Conservation (phyloP, 2,797 vertebrate species). For the Linurgus olivaceus region DNA sequence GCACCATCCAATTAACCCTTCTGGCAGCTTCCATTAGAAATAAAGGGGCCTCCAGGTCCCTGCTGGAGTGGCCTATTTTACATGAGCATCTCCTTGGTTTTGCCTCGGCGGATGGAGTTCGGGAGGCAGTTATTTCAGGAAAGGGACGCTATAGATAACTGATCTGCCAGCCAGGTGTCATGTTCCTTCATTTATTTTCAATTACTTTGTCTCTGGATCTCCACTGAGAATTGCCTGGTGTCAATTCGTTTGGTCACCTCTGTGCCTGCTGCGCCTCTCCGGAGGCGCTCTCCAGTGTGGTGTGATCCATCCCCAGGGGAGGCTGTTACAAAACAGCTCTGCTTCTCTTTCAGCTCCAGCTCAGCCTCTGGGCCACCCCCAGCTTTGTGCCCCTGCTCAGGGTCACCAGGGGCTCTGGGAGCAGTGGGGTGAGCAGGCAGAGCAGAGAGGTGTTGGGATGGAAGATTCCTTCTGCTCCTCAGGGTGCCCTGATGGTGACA, state of each 20-base stretch:
- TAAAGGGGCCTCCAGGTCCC: conserved; percentile 61
- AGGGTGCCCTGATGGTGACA: not conserved
- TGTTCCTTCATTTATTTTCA: conserved; percentile 68
- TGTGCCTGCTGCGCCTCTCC: not conserved
- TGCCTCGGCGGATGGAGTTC: not conserved
- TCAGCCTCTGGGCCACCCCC: not conserved
- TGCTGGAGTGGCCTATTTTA: conserved; percentile 67
- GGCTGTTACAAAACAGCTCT: conserved; percentile 34
- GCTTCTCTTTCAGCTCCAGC: not conserved
- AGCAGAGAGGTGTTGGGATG: not conserved
- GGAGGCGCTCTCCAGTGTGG: not conserved
- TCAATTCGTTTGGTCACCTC: conserved; percentile 49
- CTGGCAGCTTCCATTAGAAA: conserved; percentile 44
- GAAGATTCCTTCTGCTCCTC: not conserved
- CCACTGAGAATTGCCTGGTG: not conserved
- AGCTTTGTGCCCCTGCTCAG: not conserved
- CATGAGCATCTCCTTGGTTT: not conserved
- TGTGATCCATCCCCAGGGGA: not conserved
- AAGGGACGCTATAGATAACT: conserved; percentile 66
- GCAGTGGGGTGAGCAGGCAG: not conserved
- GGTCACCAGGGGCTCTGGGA: not conserved
- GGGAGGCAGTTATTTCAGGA: conserved; percentile 64
- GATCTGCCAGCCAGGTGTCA: conserved; percentile 61
- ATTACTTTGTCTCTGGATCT: conserved; percentile 37
- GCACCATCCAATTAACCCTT: conserved; percentile 57